These are phyloP conservation scores for Monochamus alternatus DNA, from an alignment of 2,888 invertebrate genomes.

Conservation along the genomic window DNA sequence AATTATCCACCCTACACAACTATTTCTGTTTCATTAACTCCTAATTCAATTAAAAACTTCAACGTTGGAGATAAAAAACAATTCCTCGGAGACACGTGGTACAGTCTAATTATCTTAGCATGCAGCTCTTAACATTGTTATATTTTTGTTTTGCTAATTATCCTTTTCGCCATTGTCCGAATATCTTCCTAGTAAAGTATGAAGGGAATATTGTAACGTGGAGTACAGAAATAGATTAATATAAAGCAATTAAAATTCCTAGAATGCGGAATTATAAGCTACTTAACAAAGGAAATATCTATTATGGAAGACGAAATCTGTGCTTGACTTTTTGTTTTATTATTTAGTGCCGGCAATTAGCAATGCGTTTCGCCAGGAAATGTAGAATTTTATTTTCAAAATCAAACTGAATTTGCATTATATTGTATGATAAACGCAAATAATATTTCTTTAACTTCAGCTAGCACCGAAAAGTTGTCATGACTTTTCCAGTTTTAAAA, in stretches of 20 bases:
- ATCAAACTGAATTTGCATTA: no score
- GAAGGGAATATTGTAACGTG: neutral
- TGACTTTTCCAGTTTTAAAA: no score
- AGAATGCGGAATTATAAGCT: neutral
- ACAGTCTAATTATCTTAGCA: neutral
- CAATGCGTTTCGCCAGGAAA: no score
- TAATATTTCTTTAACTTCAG: no score
- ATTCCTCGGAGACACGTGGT: neutral
- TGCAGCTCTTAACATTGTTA: neutral
- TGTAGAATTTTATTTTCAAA: no score
- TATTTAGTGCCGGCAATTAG: no score
- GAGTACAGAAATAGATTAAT: neutral
- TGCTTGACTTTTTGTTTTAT: no score
- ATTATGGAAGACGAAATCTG: no score
- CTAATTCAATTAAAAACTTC: neutral
- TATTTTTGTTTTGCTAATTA: constrained; percentile 7
- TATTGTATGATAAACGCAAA: no score
- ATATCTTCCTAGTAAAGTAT: neutral
- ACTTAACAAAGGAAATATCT: neutral
- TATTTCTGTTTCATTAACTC: neutral
- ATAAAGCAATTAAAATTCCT: neutral
- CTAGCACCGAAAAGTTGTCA: no score
- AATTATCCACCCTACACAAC: neutral
- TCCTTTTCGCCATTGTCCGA: neutral
- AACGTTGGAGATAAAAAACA: neutral